These are phyloP conservation scores for Gonioctena quinquepunctata DNA, from an alignment of 1,140 invertebrate genomes.

Conservation along the genomic window DNA sequence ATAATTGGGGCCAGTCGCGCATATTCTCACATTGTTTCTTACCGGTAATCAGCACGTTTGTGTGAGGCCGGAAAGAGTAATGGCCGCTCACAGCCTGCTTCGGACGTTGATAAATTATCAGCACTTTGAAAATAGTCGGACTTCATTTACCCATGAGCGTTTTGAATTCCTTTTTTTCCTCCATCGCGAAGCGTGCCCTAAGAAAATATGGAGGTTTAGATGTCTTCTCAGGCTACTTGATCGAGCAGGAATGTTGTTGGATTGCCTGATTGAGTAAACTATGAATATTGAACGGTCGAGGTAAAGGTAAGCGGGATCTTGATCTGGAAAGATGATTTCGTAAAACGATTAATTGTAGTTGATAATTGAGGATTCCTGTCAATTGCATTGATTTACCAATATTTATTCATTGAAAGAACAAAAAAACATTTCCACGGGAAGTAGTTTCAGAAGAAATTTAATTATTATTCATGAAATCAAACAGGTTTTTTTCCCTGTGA, in stretches of 20 bases:
- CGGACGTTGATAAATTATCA: conserved; percentile 44
- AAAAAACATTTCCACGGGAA: too few species aligned
- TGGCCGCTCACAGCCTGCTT: conserved; percentile 40
- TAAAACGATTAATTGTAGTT: too few species aligned
- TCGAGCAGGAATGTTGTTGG: neutral
- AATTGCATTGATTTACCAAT: too few species aligned
- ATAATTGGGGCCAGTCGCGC: conserved; percentile 28
- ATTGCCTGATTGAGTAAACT: neutral
- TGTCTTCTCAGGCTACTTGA: neutral
- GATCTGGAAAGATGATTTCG: too few species aligned
- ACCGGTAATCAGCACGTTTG: conserved; percentile 43
- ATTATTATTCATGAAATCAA: too few species aligned
- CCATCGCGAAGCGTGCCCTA: neutral
- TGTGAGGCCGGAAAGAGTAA: conserved; percentile 44
- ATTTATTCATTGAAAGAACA: too few species aligned
- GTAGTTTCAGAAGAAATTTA: too few species aligned
- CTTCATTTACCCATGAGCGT: conserved; percentile 41
- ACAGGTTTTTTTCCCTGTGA: too few species aligned
- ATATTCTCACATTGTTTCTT: conserved; percentile 42
- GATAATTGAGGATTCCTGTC: too few species aligned
- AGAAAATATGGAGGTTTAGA: neutral
- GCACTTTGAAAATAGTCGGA: conserved; percentile 44
- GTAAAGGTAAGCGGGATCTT: too few species aligned
- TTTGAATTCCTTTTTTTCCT: conserved; percentile 33
- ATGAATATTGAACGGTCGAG: too few species aligned